Conservation (phyloP, 2,113 vertebrate species). For the Lutjanus erythropterus region DNA sequence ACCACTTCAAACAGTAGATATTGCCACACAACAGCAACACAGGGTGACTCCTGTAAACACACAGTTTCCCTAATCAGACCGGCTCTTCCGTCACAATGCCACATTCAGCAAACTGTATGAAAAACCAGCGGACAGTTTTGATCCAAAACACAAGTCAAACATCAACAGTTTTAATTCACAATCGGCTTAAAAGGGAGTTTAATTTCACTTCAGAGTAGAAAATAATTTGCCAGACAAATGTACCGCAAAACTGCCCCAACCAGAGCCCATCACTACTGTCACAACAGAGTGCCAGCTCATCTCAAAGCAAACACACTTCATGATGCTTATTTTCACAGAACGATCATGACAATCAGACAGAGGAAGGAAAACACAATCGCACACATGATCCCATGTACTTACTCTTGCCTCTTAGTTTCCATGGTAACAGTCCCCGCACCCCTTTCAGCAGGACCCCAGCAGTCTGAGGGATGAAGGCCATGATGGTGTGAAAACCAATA, state of each 20-base stretch:
- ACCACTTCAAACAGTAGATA: slow-evolving; percentile 31
- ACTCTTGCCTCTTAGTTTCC: slow-evolving; percentile 64
- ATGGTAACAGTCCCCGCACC: slow-evolving; percentile 61
- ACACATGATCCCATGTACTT: slow-evolving; percentile 35
- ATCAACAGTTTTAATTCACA: slow-evolving; percentile 16
- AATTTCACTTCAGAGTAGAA: background rate
- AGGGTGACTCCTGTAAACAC: slow-evolving; percentile 31
- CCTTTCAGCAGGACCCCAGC: slow-evolving; percentile 72
- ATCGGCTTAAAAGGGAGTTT: background rate
- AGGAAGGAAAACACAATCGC: slow-evolving; percentile 23
- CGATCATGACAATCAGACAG: slow-evolving; percentile 6
- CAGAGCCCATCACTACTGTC: background rate
- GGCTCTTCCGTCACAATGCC: background rate
- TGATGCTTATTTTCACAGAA: background rate
- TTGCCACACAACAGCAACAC: slow-evolving; percentile 19
- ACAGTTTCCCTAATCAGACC: slow-evolving; percentile 33
- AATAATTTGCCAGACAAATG: slow-evolving; percentile 2
- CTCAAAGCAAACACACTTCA: slow-evolving; percentile 2
- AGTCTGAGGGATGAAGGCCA: slow-evolving; percentile 75
- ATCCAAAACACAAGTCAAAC: slow-evolving; percentile 2
- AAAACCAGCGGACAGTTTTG: background rate
- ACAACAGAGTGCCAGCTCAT: background rate
- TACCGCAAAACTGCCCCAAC: background rate
- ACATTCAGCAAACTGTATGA: slow-evolving; percentile 3
- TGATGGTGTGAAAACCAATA: slow-evolving; percentile 50